Base-by-base conservation (phyloP, 2,113 vertebrate species). In the Coreoperca whiteheadi region DNA sequence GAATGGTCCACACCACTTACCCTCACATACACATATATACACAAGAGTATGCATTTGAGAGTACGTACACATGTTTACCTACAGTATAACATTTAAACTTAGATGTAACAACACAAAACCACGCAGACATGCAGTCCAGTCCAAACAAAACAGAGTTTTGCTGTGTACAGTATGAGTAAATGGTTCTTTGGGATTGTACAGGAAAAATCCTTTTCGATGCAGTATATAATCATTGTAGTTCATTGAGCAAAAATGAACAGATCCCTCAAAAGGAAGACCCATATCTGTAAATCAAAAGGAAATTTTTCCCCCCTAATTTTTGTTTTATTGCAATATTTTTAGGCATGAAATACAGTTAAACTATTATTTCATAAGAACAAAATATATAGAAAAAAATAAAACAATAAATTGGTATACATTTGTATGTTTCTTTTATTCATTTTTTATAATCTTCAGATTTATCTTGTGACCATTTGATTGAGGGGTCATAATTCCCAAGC, bases 1-100 rank as follows among this genome's bases (percentile, higher is more conserved):
- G 65, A 25, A 90, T 51, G 34, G 77, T 57, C 79, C 65, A 34
- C 18, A 78, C 23, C 66, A 72, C 73, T 84, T 56, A 75, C 46
- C 74, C 46, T 69, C 74, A 82, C 11, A 51, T 53, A 69, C 60
- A 78, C 28, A 66, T 30, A 1, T 30, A 57, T 37, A 41, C 41
- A 23, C 30, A 41, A 25, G 37, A 74, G 43, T 54, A 30, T 14
- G 39, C 10, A 57, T 77, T 53, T 25, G 23, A 43, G 8, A 30
- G 16, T 9, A 25, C 0, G 2, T 15, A 34, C 30, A 46, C 7
- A 34, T 39, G 9, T 56, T 50, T n/a, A 21, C 18, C 7, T 32
- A 4, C 30, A 56, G n/a, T 50, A 12, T 39, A 43, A 18, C n/a
- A n/a, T 6, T 41, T 46, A 11, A n/a, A 14, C 61, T 18, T 61